Evolutionary conservation across 2,113 vertebrate species (phyloP).

Genomic region (Phrynosoma platyrhinos): DNA sequence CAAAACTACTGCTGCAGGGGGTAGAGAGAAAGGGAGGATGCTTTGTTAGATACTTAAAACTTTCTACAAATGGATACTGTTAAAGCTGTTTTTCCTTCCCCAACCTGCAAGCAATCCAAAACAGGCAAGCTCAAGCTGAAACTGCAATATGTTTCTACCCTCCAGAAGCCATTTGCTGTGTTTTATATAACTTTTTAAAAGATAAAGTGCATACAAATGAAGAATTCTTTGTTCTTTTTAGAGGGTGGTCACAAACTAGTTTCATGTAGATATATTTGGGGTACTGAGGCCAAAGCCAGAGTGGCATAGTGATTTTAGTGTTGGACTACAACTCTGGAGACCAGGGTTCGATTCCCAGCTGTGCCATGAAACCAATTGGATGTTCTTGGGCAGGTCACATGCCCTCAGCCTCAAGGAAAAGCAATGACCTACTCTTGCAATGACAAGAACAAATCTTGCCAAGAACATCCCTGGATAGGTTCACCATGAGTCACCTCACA

Average conservation of each 20-base stretch:
- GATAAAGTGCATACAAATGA: neutral
- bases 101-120: neutral
- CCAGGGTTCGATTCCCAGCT: too few relatives aligned
- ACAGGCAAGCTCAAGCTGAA: constrained; percentile 7
- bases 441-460: too few relatives aligned
- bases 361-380: too few relatives aligned
- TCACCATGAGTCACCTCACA: too few relatives aligned
- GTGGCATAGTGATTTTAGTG: neutral
- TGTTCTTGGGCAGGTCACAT: too few relatives aligned
- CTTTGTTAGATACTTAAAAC: constrained; percentile 47
- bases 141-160: neutral
- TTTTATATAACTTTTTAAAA: neutral
- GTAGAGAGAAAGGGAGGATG: neutral
- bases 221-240: neutral
- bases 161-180: neutral
- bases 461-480: too few relatives aligned
- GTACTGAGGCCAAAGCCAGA: neutral
- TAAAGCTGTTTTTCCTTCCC: constrained; percentile 6
- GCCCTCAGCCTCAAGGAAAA: too few relatives aligned
- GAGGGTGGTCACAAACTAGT: neutral
- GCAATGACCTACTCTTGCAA: too few relatives aligned
- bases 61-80: constrained; percentile 42
- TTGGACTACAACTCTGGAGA: too few relatives aligned
- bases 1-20: constrained; percentile 28
- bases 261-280: neutral